Conservation (phyloP, 2,888 invertebrate species). For the Venustoraphidia nigricollis region DNA sequence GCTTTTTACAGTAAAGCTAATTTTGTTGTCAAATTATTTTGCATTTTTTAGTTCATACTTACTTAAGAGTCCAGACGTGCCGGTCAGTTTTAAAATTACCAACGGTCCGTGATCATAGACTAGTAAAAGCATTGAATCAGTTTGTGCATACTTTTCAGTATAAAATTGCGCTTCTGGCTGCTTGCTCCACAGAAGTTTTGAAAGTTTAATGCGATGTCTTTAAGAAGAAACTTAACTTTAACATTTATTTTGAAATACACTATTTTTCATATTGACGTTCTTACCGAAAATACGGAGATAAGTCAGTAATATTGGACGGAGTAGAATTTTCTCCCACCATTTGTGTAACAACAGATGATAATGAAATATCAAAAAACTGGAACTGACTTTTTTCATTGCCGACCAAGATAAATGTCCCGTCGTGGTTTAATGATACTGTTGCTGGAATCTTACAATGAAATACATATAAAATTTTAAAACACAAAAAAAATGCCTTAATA, state of each 20-base stretch:
- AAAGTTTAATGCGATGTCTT: conserved; percentile 36
- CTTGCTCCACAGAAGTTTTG: conserved; percentile 40
- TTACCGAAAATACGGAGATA: conserved; percentile 43
- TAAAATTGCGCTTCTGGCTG: conserved; percentile 30
- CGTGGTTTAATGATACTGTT: conserved; percentile 54
- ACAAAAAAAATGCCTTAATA: too few relatives aligned
- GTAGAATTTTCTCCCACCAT: conserved; percentile 47
- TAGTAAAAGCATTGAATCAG: conserved; percentile 37
- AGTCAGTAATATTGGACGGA: conserved; percentile 43
- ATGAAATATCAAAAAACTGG: conserved; percentile 58
- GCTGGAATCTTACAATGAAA: conserved; percentile 37
- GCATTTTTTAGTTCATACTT: background rate
- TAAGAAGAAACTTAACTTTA: background rate
- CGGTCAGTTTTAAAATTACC: conserved; percentile 35
- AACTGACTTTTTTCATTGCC: conserved; percentile 57
- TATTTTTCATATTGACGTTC: background rate
- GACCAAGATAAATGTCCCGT: conserved; percentile 49
- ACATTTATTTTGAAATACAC: background rate
- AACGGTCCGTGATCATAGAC: conserved; percentile 47
- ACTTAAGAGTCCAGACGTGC: conserved; percentile 28
- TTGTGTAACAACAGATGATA: conserved; percentile 50
- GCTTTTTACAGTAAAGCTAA: too few relatives aligned
- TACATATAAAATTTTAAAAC: background rate
- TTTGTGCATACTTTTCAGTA: conserved; percentile 28
- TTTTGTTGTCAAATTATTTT: too few relatives aligned